phyloP scores from a whole-genome alignment of 2,113 vertebrate species.

The Crotalus viridis region DNA sequence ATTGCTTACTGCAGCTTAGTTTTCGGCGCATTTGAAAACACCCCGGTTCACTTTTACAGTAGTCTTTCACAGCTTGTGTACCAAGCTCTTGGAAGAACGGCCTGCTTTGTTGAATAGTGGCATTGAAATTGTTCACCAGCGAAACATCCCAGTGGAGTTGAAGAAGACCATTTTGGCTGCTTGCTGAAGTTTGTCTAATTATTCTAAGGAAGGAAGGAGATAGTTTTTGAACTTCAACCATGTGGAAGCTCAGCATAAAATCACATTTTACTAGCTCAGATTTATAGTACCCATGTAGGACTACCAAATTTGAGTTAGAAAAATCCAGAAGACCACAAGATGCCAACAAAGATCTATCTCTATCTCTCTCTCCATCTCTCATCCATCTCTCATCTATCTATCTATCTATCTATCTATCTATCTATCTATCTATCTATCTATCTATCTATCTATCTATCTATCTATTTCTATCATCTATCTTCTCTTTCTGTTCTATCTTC shows the following conservation, averaged over 20 bases:
- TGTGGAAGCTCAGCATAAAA: neutral
- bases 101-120: neutral
- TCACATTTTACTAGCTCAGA: neutral
- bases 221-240: neutral
- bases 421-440: too few species aligned
- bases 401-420: too few species aligned
- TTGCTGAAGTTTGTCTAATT: neutral
- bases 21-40: neutral
- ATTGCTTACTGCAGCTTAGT: neutral
- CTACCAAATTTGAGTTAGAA: too few species aligned
- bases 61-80: neutral
- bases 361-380: too few species aligned
- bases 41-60: neutral
- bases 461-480: too few species aligned
- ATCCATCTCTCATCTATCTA: too few species aligned
- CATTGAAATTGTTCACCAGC: neutral
- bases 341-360: too few species aligned
- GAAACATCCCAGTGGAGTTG: neutral
- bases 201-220: too few species aligned
- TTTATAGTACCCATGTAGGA: neutral
- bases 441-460: too few species aligned
- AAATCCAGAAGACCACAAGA: too few species aligned
- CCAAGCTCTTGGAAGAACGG: neutral
- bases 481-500: too few species aligned
- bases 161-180: neutral